Conservation (phyloP, 30 jellyfish, hydroid and myxozoan genomes). For the Turritopsis rubra region DNA sequence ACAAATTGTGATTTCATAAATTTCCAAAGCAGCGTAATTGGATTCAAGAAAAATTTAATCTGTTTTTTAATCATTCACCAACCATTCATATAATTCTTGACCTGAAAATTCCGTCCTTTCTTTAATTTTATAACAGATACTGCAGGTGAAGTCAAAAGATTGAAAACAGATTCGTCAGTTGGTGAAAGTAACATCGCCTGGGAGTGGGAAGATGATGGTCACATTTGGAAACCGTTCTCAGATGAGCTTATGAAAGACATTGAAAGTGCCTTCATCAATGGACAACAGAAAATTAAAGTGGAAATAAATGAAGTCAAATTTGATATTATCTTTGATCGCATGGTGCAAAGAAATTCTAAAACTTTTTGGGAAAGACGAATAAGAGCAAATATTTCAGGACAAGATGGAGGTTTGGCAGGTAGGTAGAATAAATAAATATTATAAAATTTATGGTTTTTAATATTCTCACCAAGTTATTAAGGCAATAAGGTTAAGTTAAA, state of each 20-base stretch:
- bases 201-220: slow-evolving; percentile 83
- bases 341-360: slow-evolving; percentile 77
- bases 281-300: slow-evolving; percentile 38
- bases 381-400: slow-evolving; percentile 29
- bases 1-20: no score
- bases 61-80: no score
- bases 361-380: slow-evolving; percentile 80
- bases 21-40: no score
- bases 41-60: no score
- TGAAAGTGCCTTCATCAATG: slow-evolving; percentile 38
- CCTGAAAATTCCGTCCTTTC: no score
- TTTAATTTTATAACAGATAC: no score
- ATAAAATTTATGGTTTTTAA: neutral
- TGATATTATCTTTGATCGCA: slow-evolving; percentile 60
- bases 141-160: neutral
- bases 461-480: no score
- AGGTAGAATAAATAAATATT: neutral
- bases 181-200: slow-evolving; percentile 25
- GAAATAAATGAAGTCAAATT: slow-evolving; percentile 34
- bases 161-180: neutral
- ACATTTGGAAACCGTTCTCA: slow-evolving; percentile 44
- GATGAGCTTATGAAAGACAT: slow-evolving; percentile 41
- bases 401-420: slow-evolving; percentile 43
- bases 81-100: no score
- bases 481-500: no score